phyloP scores from a whole-genome alignment of 1,140 invertebrate genomes.

The Phenacoccus solenopsis region DNA sequence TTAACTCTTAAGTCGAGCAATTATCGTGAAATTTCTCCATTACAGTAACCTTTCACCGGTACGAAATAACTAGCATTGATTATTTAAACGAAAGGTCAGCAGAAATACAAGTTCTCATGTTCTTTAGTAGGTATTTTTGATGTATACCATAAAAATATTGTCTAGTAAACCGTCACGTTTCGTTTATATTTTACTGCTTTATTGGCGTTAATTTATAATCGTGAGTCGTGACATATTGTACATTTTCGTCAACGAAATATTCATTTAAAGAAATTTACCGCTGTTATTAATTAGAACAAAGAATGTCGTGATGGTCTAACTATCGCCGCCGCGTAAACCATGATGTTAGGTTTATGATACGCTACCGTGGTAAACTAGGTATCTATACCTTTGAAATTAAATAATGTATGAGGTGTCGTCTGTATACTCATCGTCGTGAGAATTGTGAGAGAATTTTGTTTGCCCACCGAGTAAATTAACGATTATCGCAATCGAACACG shows the following conservation, averaged over 20 bases:
- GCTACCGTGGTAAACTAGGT: too few species aligned
- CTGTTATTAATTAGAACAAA: constrained; percentile 2
- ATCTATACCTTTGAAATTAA: too few species aligned
- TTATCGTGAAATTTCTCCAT: not conserved
- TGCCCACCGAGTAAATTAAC: too few species aligned
- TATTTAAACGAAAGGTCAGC: not conserved
- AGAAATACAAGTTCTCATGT: not conserved
- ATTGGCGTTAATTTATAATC: constrained; percentile 16
- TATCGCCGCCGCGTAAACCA: not conserved
- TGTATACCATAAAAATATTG: not conserved
- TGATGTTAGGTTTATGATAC: too few species aligned
- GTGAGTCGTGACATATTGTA: constrained; percentile 5
- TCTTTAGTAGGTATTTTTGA: not conserved
- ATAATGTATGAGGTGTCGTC: too few species aligned
- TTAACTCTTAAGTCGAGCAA: too few species aligned
- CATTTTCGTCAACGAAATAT: not conserved
- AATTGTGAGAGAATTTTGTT: too few species aligned
- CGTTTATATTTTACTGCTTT: not conserved
- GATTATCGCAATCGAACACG: too few species aligned
- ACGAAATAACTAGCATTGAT: not conserved
- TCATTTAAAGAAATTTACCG: not conserved
- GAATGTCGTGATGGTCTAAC: not conserved
- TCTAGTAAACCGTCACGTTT: not conserved
- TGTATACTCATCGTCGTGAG: too few species aligned
- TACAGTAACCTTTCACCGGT: not conserved